phyloP scores from a whole-genome alignment of 2,797 vertebrate genomes.

The Uromys caudimaculatus region DNA sequence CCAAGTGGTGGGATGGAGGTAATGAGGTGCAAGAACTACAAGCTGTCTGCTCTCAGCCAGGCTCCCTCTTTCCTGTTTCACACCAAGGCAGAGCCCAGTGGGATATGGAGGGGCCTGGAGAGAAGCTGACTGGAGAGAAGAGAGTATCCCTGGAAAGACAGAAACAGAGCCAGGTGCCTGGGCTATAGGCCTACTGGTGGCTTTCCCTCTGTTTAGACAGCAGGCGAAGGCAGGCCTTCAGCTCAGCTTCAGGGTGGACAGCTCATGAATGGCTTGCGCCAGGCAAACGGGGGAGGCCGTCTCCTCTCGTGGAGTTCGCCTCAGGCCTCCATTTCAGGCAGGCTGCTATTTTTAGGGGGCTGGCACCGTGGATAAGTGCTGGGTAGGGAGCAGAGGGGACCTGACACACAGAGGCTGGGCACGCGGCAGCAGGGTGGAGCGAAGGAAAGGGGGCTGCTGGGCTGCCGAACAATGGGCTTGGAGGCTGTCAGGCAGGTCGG shows the following conservation, averaged over 20 bases:
- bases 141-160: background rate
- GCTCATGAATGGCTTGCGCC: background rate
- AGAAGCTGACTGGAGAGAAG: background rate
- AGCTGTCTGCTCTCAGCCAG: background rate
- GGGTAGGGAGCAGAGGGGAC: background rate
- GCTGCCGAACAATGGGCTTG: conserved; percentile 7
- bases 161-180: background rate
- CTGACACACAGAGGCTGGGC: background rate
- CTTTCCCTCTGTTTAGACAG: background rate
- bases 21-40: background rate
- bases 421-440: background rate
- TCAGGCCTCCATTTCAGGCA: conserved; percentile 47
- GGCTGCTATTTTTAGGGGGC: conserved; percentile 69
- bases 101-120: background rate
- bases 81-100: background rate
- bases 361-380: conserved; percentile 24
- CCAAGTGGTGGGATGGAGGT: rapidly evolving
- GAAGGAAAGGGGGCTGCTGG: background rate
- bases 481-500: background rate
- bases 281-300: background rate
- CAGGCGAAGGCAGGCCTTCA: background rate
- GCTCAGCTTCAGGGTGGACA: background rate
- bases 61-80: background rate
- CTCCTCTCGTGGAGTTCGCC: conserved; percentile 46
- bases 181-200: rapidly evolving